phyloP scores from a whole-genome alignment of 2,113 vertebrate genomes.

The Phrynocephalus versicolor region DNA sequence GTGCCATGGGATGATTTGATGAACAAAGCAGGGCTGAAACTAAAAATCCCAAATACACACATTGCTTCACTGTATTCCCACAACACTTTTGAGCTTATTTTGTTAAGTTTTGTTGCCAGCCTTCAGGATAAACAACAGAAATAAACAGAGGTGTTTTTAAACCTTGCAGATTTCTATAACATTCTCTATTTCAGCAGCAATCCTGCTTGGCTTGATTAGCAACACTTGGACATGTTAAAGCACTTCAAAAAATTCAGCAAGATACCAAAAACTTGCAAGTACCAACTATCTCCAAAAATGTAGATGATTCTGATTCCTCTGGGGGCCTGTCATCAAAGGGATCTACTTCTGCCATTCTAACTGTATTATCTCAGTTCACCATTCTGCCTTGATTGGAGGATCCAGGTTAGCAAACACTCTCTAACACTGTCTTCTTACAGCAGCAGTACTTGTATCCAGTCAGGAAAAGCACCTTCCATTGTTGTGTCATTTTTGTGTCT shows the following conservation, averaged over 20 bases:
- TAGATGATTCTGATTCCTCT: neutral
- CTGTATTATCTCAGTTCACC: constrained; percentile 6
- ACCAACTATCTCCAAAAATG: constrained; percentile 12
- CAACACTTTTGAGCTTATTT: neutral
- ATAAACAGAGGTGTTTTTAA: neutral
- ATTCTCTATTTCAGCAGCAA: neutral
- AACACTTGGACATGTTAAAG: neutral
- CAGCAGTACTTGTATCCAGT: neutral
- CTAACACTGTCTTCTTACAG: neutral
- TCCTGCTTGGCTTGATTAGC: neutral
- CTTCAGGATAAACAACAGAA: neutral
- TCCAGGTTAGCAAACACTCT: neutral
- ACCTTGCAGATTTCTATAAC: neutral
- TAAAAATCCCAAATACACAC: neutral
- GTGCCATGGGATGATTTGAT: neutral
- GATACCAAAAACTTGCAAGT: neutral
- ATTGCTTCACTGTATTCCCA: neutral
- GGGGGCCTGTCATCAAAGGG: neutral
- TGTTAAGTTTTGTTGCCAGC: neutral
- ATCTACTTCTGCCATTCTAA: constrained; percentile 11
- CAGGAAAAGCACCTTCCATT: constrained; percentile 11
- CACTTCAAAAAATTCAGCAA: constrained; percentile 3
- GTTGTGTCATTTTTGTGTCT: neutral
- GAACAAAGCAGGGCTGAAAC: neutral
- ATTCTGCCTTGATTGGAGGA: neutral